Base-by-base conservation (phyloP, 2,113 vertebrate genomes). In the Haplochromis vanheusdeni region DNA sequence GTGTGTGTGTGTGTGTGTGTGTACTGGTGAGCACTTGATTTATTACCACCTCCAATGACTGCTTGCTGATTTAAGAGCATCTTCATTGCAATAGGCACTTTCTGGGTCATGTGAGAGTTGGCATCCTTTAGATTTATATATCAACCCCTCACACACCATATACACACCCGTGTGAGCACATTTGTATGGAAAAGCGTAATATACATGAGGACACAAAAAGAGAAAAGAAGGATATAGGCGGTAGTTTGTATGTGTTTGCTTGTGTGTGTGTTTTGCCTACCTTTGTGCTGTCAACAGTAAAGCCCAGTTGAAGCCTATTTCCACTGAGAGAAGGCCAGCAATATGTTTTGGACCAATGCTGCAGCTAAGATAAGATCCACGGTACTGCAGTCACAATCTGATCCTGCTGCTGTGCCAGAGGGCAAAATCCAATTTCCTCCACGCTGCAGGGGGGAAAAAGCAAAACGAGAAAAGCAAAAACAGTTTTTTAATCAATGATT, bases 401-500 rank as follows among this genome's bases (percentile, higher is more conserved):
- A 96, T 96, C 54, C 90, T 85, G 87, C 87, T 5, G 73, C 89
- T 85, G 89, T 91, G 92, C 91, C 92, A 85, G 60, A 89, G 92
- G 93, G 83, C 87, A 91, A 93, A 95, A 95, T 95, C 93, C 90
- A 95, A 94, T 96, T 95, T 96, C 93, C 93, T 93, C 70, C 79
- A 68, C 23, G 55, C 80, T 79, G 55, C 9, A 11, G 7, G n/a
- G 55, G 56, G 52, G 11, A 62, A 75, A 86, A 88, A 80, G 89
- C 51, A 90, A 93, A 93, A 89, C 45, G 83, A 88, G 62, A 70
- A 80, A 86, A 80, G 83, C 85, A 91, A 93, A 75, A 92, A 75
- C 42, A 77, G 79, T 83, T 92, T 88, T 49, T 88, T 85, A 92
- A 93, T 94, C 87, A 90, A 21, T 79, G 85, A 92, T 92, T 92